A percentile compares a stretch with the other conserved stretches of the same genome.
Conservation (phyloP, 1,140 invertebrate species). For the Euura saliciscinereae region DNA sequence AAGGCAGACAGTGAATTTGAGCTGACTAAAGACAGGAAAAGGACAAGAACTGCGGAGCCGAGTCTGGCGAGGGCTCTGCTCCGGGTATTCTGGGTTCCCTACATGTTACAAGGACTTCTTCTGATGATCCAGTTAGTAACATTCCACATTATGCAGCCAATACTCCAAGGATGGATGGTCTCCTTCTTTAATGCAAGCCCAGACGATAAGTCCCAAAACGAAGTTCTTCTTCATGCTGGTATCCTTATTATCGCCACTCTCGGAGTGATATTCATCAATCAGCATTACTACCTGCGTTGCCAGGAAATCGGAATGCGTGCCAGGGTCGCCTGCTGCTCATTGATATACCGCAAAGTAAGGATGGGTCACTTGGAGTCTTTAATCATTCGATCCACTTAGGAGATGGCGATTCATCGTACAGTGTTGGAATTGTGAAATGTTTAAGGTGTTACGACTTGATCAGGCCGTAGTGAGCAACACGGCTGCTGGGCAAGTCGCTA, state of each 20-base stretch:
- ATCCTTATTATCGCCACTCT: constrained; percentile 45
- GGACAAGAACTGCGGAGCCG: constrained; percentile 40
- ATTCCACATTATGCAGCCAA: constrained; percentile 40
- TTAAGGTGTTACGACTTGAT: constrained; percentile 69
- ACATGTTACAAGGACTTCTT: too few relatives aligned
- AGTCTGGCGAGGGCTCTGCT: constrained; percentile 37
- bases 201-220: constrained; percentile 34
- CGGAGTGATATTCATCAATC: constrained; percentile 45
- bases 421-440: constrained; percentile 16
- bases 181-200: constrained; percentile 54
- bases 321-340: constrained; percentile 63
- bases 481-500: constrained; percentile 82
- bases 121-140: too few relatives aligned
- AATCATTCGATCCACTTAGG: too few relatives aligned
- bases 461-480: constrained; percentile 69
- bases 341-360: constrained; percentile 67
- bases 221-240: constrained; percentile 50
- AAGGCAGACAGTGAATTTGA: constrained; percentile 36
- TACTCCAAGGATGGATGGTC: constrained; percentile 63
- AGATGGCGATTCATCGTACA: background rate
- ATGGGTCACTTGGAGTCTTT: background rate
- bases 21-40: constrained; percentile 36
- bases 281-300: constrained; percentile 56
- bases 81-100: too few relatives aligned
- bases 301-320: constrained; percentile 66